Conservation (phyloP, 2,797 vertebrate genomes). For the Micromesistius poutassou region DNA sequence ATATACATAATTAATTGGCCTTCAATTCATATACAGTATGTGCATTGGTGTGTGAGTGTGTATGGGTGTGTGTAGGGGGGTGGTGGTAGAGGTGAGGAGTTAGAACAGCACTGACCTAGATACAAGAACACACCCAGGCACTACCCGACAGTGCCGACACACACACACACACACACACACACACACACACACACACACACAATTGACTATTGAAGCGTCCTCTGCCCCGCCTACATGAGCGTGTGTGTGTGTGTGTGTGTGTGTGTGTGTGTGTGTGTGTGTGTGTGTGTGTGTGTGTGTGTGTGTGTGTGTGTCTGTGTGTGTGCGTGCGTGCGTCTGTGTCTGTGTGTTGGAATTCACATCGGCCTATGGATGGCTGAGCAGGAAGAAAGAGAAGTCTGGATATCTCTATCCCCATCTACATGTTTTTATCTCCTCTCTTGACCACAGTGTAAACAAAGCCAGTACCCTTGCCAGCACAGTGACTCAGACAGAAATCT, state of each 20-base stretch:
- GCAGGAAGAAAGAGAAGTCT: neutral
- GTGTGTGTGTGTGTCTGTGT: slow-evolving; percentile 14
- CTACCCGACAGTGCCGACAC: slow-evolving; percentile 2
- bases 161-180: slow-evolving; percentile 16
- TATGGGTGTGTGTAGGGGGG: neutral
- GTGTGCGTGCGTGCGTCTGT: slow-evolving; percentile 7
- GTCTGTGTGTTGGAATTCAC: slow-evolving; percentile 5
- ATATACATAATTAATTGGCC: neutral
- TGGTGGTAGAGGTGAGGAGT: neutral
- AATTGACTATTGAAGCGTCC: neutral
- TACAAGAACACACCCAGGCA: slow-evolving; percentile 10
- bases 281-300: neutral
- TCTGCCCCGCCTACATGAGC: no score
- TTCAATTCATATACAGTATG: neutral
- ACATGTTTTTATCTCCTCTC: neutral
- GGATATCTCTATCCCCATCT: neutral
- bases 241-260: neutral
- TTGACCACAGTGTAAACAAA: neutral
- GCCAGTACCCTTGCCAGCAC: neutral
- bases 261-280: slow-evolving; percentile 15
- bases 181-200: slow-evolving; percentile 10
- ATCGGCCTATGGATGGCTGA: neutral
- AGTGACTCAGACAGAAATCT: neutral
- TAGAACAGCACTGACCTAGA: neutral
- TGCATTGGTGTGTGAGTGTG: slow-evolving; percentile 1